phyloP scores from a whole-genome alignment of 1,140 invertebrate genomes.

The Procambarus clarkii region DNA sequence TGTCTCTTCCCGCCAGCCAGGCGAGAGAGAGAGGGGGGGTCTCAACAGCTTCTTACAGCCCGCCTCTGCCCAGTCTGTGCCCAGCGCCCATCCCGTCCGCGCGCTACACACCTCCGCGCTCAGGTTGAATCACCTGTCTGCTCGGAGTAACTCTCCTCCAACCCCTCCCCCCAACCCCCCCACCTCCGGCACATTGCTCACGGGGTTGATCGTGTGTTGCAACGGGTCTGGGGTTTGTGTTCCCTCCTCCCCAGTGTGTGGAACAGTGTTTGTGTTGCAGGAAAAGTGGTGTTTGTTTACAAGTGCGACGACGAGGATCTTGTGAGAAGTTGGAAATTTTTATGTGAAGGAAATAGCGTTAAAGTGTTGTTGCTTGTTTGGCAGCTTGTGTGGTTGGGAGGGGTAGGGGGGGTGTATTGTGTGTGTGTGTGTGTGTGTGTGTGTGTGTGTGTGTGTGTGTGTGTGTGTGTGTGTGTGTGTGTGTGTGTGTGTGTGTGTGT shows the following conservation, averaged over 20 bases:
- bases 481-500: not conserved
- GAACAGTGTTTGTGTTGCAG: not conserved
- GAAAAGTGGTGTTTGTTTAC: not conserved
- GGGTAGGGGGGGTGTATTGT: not conserved
- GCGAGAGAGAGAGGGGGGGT: not conserved
- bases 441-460: not conserved
- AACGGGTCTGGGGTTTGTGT: too few relatives aligned
- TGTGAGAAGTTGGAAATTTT: not conserved
- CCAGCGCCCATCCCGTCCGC: conserved; percentile 17
- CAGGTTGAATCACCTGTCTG: not conserved
- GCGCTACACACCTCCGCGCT: not conserved
- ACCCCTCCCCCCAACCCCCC: not conserved
- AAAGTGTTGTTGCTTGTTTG: too few relatives aligned
- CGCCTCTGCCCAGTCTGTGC: conserved; percentile 10
- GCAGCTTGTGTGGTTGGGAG: too few relatives aligned
- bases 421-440: not conserved
- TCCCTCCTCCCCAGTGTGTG: too few relatives aligned
- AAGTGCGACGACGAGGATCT: too few relatives aligned
- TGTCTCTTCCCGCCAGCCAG: not conserved
- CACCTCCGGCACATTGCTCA: not conserved
- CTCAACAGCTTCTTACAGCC: not conserved
- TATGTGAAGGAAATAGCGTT: too few relatives aligned
- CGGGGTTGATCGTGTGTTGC: not conserved
- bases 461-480: not conserved
- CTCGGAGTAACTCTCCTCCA: not conserved